Conservation (phyloP, 2,113 vertebrate genomes). For the Upupa epops region DNA sequence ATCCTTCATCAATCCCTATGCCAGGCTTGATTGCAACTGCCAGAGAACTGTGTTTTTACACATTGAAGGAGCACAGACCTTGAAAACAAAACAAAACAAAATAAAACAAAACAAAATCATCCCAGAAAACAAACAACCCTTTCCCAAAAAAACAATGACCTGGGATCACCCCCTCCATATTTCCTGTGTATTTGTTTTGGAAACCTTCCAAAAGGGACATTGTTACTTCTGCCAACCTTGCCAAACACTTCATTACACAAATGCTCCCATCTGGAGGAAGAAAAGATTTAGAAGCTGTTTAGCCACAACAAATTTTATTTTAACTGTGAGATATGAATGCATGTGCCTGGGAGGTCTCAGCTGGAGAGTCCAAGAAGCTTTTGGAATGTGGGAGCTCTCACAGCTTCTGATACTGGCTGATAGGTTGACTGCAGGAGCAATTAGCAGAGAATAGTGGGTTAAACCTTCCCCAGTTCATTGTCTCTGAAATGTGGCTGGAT, state of each 20-base stretch:
- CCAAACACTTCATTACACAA: conserved; percentile 53
- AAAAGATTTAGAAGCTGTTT: conserved; percentile 33
- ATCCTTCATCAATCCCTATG: neutral
- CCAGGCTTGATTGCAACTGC: neutral
- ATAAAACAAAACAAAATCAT: no score
- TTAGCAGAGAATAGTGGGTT: neutral
- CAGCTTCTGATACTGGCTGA: neutral
- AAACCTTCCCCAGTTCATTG: neutral
- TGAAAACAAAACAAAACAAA: neutral
- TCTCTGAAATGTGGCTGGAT: neutral
- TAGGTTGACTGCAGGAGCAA: neutral
- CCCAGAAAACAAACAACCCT: neutral
- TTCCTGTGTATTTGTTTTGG: conserved; percentile 38
- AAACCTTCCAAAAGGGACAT: conserved; percentile 30
- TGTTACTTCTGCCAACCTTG: conserved; percentile 17
- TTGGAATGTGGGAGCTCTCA: neutral
- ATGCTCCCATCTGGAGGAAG: conserved; percentile 53
- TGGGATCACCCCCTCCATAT: neutral
- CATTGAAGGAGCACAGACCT: neutral
- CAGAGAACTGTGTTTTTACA: neutral
- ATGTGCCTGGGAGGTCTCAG: conserved; percentile 24
- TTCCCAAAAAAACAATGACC: neutral
- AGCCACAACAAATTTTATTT: conserved; percentile 41
- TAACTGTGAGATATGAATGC: neutral
- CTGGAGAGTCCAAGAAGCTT: neutral